A percentile compares a stretch with the other conserved stretches of the same genome.
These are phyloP conservation scores for Pteronotus mesoamericanus DNA, from an alignment of 2,797 vertebrate species.

Conservation along the genomic window DNA sequence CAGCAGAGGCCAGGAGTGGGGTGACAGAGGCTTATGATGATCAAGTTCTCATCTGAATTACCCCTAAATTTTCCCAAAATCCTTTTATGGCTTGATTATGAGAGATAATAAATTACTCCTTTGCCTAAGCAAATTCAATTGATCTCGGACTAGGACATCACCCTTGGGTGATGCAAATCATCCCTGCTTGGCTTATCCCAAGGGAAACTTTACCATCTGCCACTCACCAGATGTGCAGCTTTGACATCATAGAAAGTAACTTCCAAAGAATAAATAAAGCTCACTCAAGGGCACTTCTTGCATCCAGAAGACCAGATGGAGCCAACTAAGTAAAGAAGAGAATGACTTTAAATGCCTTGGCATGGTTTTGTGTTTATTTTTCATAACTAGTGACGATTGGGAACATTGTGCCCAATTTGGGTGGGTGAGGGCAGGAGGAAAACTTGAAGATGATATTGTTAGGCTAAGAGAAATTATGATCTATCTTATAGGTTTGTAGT, in stretches of 20 bases:
- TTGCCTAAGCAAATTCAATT: not conserved
- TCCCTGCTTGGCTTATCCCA: not conserved
- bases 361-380: not conserved
- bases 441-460: not conserved
- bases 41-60: not conserved
- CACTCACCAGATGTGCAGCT: not conserved
- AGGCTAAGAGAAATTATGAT: not conserved
- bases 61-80: not conserved
- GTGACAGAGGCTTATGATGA: not conserved
- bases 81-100: not conserved
- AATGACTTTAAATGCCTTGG: not conserved
- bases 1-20: not conserved
- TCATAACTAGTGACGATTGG: not conserved
- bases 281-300: not conserved
- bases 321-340: not conserved
- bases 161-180: not conserved
- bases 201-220: not conserved
- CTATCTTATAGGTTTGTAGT: not conserved
- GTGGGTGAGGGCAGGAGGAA: not conserved
- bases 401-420: not conserved
- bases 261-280: not conserved
- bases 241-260: conserved; percentile 7
- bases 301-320: not conserved
- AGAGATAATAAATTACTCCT: not conserved
- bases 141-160: not conserved